Evolutionary conservation across 2,113 vertebrate genomes (phyloP), one percentile per base, ranked within the genome.

Genomic region (Alectura lathami): DNA sequence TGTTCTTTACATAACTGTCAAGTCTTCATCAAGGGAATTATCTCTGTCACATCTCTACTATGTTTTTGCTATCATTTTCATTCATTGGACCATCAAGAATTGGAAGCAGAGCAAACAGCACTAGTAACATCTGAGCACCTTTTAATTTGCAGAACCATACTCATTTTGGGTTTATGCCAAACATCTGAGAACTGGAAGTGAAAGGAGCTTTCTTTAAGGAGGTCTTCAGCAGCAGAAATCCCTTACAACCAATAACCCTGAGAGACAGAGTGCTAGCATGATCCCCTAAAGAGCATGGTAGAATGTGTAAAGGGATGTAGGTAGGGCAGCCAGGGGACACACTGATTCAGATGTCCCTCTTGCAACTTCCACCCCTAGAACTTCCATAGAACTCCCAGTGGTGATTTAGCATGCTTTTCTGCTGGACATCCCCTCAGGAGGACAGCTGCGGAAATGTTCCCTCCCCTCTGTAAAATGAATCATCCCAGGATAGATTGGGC

Each of bases 1-100:
- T 72, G n/a, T 94, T 94, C 47, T 89, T 94, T 94, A 87, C 83
- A 2, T 96, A 94, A 76, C 89, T 96, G 89, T 91, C 94, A 97
- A 94, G 50, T 89, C 72, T 89, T 96, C 69, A 94, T 89, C 88
- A 79, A 91, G 72, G 75, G 86, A 96, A 96, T 94, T 84, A 95
- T 94, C 51, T 68, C 50, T 92, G 62, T 88, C 88, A 94, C 64
- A 63, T 95, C 50, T 88, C 72, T 78, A 88, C 73, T 91, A 59
- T 93, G 62, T 57, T 95, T 96, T 87, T 89, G 47, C 36, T 74
- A 91, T 92, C 6, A 86, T 95, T 96, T 84, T 34, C 64, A 85
- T 93, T 95, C 70, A 88, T 42, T 89, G 83, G 59, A 88, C 95
- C 83, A 77, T 88, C 72, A 96, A 81, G 78, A 95, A 91, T 34